phyloP scores from a whole-genome alignment of 2,113 vertebrate species.

The Atherinomorus stipes region DNA sequence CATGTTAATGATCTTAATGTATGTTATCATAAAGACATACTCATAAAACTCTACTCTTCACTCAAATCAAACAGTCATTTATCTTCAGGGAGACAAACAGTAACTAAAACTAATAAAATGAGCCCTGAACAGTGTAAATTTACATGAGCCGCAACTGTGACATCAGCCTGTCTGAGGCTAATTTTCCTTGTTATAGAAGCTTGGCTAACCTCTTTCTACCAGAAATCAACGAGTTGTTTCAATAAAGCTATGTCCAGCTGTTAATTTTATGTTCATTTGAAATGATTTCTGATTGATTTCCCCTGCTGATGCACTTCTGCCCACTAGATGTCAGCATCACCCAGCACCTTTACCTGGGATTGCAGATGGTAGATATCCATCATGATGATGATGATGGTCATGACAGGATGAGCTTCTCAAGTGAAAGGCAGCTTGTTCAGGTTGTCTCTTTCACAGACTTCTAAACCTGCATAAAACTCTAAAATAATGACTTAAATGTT shows the following conservation, averaged over 20 bases:
- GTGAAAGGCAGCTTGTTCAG: not conserved
- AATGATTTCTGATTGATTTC: not conserved
- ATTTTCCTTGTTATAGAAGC: no score
- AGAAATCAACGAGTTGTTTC: not conserved
- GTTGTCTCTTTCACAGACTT: not conserved
- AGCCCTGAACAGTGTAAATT: no score
- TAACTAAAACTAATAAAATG: no score
- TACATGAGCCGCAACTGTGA: not conserved
- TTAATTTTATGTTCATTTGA: not conserved
- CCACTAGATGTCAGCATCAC: conserved; percentile 77
- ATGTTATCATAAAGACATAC: no score
- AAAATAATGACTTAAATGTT: not conserved
- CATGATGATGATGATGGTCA: not conserved
- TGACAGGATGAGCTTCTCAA: conserved; percentile 2
- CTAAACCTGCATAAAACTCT: not conserved
- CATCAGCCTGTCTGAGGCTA: no score
- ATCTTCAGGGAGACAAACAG: no score
- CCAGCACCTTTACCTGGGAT: conserved; percentile 55
- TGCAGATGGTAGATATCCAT: not conserved
- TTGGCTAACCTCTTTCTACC: no score
- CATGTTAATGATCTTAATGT: not conserved
- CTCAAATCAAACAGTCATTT: no score
- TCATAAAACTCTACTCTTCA: no score
- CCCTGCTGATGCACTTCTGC: conserved; percentile 17
- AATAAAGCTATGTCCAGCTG: no score